Evolutionary conservation across 2,113 vertebrate genomes (phyloP), one percentile per base, ranked within the genome.

Genomic region (Hyaena hyaena): DNA sequence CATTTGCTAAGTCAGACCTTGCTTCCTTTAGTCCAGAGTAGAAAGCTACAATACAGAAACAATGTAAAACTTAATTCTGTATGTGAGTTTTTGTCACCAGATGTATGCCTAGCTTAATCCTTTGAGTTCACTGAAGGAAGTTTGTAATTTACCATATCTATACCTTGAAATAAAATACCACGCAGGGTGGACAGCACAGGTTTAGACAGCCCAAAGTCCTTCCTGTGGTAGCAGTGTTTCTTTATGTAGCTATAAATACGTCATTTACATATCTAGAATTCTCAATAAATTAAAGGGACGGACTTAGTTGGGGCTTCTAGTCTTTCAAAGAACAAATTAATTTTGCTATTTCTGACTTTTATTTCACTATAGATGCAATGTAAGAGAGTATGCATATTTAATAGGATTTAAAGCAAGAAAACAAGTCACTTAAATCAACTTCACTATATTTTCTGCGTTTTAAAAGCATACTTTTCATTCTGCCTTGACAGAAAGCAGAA

Each of bases 331-430:
- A 66, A 4, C 14, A 58, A 73, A 63, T 68, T 93, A 73, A 73
- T 45, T 85, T 81, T 87, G 35, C 2, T 10, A 15, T 95, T 71
- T 31, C 50, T 66, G 55, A 69, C 19, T 77, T n/a, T 87, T 21
- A 69, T 95, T 84, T 91, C 8, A 68, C 11, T 88, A 35, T 55
- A 39, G 24, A 77, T 86, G 43, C 28, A 93, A 48, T 1, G 35
- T 50, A 69, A 76, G 82, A 68, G 5, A 31, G 91, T 55, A 68
- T 88, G 2, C 7, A 63, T 81, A 50, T 50, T 53, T 45, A 91
- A 63, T 55, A 82, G 55, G 3, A 83, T 83, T 93, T 93, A 92
- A 61, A 63, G 61, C 10, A 95, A 86, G 33, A 39, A 94, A 91
- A 61, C 7, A 69, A 43, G 1, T 19, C 23, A 89, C 10, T 92